Evolutionary conservation across 2,797 vertebrate genomes (phyloP).

Genomic region (Catostomus latipinnis): DNA sequence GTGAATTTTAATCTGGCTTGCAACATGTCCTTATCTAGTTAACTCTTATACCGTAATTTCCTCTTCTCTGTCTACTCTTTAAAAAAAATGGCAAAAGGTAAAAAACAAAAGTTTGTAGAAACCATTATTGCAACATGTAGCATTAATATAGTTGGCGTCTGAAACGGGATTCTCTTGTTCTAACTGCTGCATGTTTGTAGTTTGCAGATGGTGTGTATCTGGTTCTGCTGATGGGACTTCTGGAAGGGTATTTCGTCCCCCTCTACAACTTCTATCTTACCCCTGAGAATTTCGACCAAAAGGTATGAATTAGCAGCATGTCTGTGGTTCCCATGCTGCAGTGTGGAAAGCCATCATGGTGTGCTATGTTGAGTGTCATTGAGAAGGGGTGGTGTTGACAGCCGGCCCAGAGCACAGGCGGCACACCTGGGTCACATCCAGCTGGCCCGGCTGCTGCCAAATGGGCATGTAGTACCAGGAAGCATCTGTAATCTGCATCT

Average conservation of each 20-base stretch:
- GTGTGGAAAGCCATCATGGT: conserved; percentile 8
- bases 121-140: neutral
- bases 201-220: conserved; percentile 98
- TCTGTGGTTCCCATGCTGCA: conserved; percentile 18
- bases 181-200: conserved; percentile 66
- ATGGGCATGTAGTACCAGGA: conserved; percentile 71
- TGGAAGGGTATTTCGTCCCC: conserved; percentile 95
- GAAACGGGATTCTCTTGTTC: conserved; percentile 6
- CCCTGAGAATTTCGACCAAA: conserved; percentile 96
- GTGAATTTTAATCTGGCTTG: too few species aligned
- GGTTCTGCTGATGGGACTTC: conserved; percentile 94
- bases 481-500: conserved; percentile 82
- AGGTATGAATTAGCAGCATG: conserved; percentile 78
- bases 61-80: too few species aligned
- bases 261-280: conserved; percentile 97
- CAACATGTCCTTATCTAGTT: too few species aligned
- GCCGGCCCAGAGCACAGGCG: conserved; percentile 42
- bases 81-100: too few species aligned
- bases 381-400: conserved; percentile 26
- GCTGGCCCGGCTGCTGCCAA: conserved; percentile 64
- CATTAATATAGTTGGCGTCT: neutral
- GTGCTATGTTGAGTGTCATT: conserved; percentile 23
- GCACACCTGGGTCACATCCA: conserved; percentile 54
- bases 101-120: neutral
- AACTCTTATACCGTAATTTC: too few species aligned